phyloP scores from a whole-genome alignment of 1,140 invertebrate species.

The Stegodyphus dumicola region DNA sequence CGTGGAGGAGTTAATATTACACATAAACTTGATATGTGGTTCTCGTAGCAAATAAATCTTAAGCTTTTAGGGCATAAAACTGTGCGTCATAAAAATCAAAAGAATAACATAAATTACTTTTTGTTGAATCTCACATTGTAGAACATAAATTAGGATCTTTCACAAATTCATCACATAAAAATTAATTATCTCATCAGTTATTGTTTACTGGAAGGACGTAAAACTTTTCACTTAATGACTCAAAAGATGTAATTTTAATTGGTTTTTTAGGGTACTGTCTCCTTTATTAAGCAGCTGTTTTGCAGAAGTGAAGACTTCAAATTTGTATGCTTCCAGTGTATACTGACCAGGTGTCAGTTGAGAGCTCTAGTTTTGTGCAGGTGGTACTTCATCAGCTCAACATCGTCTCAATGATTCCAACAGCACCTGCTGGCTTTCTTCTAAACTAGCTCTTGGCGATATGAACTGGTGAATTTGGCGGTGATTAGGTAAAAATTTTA shows the following conservation, averaged over 20 bases:
- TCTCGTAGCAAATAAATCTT: too few relatives aligned
- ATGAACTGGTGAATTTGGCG: too few relatives aligned
- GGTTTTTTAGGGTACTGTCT: constrained; percentile 25
- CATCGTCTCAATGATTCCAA: background rate
- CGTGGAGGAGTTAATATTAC: too few relatives aligned
- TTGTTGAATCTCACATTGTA: too few relatives aligned
- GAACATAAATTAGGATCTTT: too few relatives aligned
- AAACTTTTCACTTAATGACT: background rate
- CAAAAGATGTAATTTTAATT: constrained; percentile 1
- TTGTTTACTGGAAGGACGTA: constrained; percentile 13
- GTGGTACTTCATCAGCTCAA: constrained; percentile 25
- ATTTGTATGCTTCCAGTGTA: constrained; percentile 40
- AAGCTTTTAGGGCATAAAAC: too few relatives aligned
- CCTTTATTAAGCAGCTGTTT: constrained; percentile 9
- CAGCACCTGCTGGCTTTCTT: too few relatives aligned
- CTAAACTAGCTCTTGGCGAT: too few relatives aligned
- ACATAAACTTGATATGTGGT: too few relatives aligned
- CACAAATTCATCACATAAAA: background rate
- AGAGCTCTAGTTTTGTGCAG: constrained; percentile 44
- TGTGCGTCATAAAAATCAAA: too few relatives aligned
- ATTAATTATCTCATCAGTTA: constrained; percentile 39
- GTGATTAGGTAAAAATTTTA: too few relatives aligned
- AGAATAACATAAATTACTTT: too few relatives aligned
- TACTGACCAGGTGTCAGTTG: background rate
- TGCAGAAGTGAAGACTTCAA: background rate